Evolutionary conservation across 1,140 invertebrate genomes (phyloP), one percentile per base, ranked within the genome.

Genomic region (Lanistes nyassanus): DNA sequence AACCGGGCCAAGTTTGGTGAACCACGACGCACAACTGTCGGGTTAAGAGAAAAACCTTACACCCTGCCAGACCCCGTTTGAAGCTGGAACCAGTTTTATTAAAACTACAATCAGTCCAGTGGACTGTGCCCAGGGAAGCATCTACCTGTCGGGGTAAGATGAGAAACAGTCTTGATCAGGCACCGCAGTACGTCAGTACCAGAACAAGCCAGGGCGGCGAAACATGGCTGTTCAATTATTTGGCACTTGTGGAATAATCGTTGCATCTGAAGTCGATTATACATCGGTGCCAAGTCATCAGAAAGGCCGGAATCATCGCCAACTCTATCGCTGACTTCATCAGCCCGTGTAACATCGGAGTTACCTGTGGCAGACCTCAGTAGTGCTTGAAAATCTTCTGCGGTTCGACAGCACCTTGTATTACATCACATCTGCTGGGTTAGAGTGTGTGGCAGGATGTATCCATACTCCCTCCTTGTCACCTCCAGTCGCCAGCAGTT

Each of bases 201-300:
- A 60, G 56, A 3, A 60, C 9, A 9, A 19, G 11, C 11, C 9
- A 11, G 2, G n/a, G 11, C 56, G n/a, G n/a, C 0, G 56, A 31
- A 9, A 26, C 56, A 3, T 74, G 71, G 76, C 76, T 67, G 71
- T 71, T 56, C 76, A 77, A 77, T 77, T 65, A 73, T 77, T 77
- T 77, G 76, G 76, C 76, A 77, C 68, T 73, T 77, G 76, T 77
- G 76, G 76, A 77, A 74, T 77, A 74, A 77, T 77, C 71, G 70
- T 42, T 31, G 70, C 19, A 29, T 31, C 4, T 37, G 21, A 56
- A 42, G 21, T 29, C n/a, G 71, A 77, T 77, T 77, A 77, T 77
- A 77, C 76, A 77, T 70, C 70, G 64, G 71, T 77, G 76, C 70
- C 76, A 77, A 74, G 55, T 77, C 71, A 77, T 74, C 76, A 77